These are phyloP conservation scores for Zapornia atra DNA, from an alignment of 2,113 vertebrate species.

Conservation along the genomic window DNA sequence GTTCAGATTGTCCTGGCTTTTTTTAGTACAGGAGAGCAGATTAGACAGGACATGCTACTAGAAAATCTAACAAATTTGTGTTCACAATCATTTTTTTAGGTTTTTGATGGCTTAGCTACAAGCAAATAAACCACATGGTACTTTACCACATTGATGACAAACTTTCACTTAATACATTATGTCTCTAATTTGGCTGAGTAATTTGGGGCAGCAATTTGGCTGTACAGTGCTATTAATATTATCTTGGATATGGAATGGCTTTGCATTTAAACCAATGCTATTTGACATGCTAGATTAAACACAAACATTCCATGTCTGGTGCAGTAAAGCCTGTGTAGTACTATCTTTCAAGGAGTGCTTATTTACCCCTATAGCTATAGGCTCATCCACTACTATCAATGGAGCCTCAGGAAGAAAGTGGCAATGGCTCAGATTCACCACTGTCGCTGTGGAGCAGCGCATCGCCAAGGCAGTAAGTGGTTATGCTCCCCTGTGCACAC, in stretches of 20 bases:
- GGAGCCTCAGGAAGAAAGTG: neutral
- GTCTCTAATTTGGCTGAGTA: neutral
- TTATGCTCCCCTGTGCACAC: accelerated
- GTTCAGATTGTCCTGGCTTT: neutral
- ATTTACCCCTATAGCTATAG: neutral
- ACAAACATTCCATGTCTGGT: neutral
- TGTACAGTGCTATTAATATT: neutral
- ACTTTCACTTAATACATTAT: neutral
- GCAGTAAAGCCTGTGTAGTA: neutral
- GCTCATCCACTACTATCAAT: neutral
- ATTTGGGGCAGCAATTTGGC: neutral
- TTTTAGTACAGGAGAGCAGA: neutral
- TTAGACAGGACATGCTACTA: neutral
- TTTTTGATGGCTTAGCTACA: neutral
- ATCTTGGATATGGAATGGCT: neutral
- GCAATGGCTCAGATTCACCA: neutral
- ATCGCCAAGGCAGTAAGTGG: neutral
- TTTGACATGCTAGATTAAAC: neutral
- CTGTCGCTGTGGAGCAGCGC: neutral
- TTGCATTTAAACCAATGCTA: neutral
- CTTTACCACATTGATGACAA: neutral
- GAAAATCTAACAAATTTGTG: neutral
- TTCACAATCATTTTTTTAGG: neutral
- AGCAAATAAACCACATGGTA: neutral
- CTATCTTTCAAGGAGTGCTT: neutral